Evolutionary conservation across 2,797 vertebrate genomes (phyloP).

Genomic region (Parotocinclus haroldoi): DNA sequence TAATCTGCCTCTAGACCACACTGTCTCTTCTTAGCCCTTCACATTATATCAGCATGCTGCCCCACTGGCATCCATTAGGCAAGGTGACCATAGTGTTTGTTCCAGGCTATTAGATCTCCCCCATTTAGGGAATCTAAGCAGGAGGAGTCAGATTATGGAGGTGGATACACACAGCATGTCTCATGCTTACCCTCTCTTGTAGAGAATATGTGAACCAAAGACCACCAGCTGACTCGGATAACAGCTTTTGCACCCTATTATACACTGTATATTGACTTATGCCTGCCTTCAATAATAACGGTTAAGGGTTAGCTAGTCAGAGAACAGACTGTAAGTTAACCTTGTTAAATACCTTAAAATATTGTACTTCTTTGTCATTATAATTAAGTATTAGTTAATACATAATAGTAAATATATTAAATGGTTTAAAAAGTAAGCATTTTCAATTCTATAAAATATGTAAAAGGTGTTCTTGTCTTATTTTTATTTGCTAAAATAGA

Average conservation of each 20-base stretch:
- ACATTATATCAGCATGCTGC: conserved; percentile 67
- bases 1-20: conserved; percentile 66
- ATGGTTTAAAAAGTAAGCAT: too few species aligned
- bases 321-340: background rate
- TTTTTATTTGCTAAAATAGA: background rate
- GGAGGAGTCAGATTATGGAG: conserved; percentile 75
- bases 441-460: too few species aligned
- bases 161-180: conserved; percentile 68
- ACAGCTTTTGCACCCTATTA: conserved; percentile 46
- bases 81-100: conserved; percentile 72
- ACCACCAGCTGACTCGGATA: conserved; percentile 73
- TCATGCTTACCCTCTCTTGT: conserved; percentile 54
- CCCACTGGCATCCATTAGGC: conserved; percentile 74
- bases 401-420: too few species aligned
- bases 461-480: too few species aligned
- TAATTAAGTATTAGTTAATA: too few species aligned
- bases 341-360: too few species aligned
- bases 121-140: conserved; percentile 57
- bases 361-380: too few species aligned
- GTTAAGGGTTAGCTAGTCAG: conserved; percentile 29
- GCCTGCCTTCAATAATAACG: conserved; percentile 24
- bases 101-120: conserved; percentile 66
- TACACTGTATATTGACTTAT: conserved; percentile 35
- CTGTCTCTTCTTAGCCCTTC: conserved; percentile 55
- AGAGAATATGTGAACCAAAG: conserved; percentile 60